Conservation (phyloP, 2,797 vertebrate species). For the Tragopan temminckii region DNA sequence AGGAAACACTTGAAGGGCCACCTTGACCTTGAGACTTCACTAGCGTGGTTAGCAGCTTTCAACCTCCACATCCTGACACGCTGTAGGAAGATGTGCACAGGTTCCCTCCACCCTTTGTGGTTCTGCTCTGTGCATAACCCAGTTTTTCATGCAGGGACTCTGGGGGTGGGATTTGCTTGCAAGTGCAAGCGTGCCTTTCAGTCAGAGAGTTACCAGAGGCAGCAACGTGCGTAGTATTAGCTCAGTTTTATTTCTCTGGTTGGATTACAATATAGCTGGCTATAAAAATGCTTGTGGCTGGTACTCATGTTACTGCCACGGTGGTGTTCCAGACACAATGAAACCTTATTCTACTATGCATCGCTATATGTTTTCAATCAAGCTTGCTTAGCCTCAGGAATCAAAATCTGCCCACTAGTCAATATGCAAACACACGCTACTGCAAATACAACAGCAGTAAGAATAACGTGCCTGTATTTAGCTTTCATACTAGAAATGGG, state of each 20-base stretch:
- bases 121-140: not conserved
- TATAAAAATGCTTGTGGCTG: conserved; percentile 42
- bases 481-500: not conserved
- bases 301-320: not conserved
- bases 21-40: conserved; percentile 12
- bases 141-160: not conserved
- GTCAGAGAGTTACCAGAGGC: conserved; percentile 2
- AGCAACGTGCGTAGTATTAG: not conserved
- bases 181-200: not conserved
- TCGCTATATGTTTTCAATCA: conserved; percentile 54
- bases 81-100: not conserved
- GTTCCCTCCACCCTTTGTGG: not conserved
- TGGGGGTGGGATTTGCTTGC: not conserved
- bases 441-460: not conserved
- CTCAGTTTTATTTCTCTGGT: not conserved
- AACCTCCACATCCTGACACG: not conserved
- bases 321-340: not conserved
- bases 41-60: not conserved
- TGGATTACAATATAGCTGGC: not conserved
- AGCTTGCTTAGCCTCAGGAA: not conserved
- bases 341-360: conserved; percentile 35
- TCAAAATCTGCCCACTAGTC: not conserved
- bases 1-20: not conserved
- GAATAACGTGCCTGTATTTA: not conserved
- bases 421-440: not conserved